Base-by-base conservation (phyloP, 2,888 invertebrate species). In the Linhomoeus sp. region DNA sequence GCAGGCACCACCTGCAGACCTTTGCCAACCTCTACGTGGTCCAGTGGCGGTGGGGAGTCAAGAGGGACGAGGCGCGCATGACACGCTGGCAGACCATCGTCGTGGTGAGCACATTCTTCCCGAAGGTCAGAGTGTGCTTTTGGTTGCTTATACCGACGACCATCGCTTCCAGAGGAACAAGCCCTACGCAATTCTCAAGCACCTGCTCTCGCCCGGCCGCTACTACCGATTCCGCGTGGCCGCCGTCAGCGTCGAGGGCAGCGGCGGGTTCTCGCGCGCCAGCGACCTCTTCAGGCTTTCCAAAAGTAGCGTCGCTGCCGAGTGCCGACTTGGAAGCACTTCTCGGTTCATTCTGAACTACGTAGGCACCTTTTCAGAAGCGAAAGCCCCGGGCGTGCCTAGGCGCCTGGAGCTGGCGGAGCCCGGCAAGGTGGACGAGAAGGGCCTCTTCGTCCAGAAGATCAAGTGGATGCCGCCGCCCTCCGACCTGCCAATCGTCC, bases 41-140 rank as follows among this genome's bases (percentile, higher is more conserved):
- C 14, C 61, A 62, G 49, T 62, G 62, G 62, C 47, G 58, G 26
- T 62, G 62, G 62, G 58, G 59, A 26, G 50, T 62, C 12, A 51
- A 53, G 20, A 52, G 50, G 22, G 52, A 56, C 1, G 50, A 50
- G 3, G 43, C 42, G 1, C 48, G 52, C 17, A 58, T 60, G 61
- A 58, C 60, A 9, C 55, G 57, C 7, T 62, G 62, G 62, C 62
- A 62, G 47, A 60, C 62, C 3, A 58, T 62, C 19, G 53, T 54
- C 15, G 53, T 55, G 45, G 58, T 58, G 17, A 22, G 38, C 25
- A n/a, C 37, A 5, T 19, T 42, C 9, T 12, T 33, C 7, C 19
- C 9, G 35, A 43, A 25, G 20, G 14, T 33, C 14, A 33, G 5
- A 19, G 12, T 17, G 7, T 33, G 7, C 9, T 19, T 12, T 29